A percentile compares a stretch with the other conserved stretches of the same genome.
These are phyloP conservation scores for Lordiphosa fenestrarum DNA, from an alignment of 2,888 invertebrate genomes.

Conservation along the genomic window DNA sequence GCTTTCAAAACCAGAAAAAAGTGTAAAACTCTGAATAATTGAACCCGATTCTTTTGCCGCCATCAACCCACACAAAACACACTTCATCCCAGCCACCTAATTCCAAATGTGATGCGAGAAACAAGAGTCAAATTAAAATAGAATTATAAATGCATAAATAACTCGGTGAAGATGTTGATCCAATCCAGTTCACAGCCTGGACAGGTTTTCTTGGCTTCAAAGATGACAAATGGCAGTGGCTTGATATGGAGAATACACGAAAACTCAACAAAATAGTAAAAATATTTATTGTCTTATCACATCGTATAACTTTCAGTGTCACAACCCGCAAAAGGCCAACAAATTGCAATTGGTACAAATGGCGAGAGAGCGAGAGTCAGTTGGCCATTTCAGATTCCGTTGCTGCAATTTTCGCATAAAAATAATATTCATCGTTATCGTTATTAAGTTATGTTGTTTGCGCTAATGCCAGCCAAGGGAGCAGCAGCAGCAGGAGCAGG, in stretches of 20 bases:
- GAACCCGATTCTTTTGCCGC: too few species aligned
- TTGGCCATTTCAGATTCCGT: background rate
- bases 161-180: too few species aligned
- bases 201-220: background rate
- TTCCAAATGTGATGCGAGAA: too few species aligned
- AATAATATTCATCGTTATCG: conserved; percentile 76
- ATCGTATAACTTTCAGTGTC: conserved; percentile 79
- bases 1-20: too few species aligned
- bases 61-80: too few species aligned
- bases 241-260: conserved; percentile 41
- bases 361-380: background rate
- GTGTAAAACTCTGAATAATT: too few species aligned
- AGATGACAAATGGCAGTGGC: conserved; percentile 56
- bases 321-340: conserved; percentile 60
- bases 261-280: conserved; percentile 72
- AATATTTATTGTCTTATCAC: conserved; percentile 79
- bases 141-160: too few species aligned
- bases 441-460: conserved; percentile 76
- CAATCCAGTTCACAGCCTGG: too few species aligned
- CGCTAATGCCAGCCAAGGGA: conserved; percentile 55
- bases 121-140: too few species aligned
- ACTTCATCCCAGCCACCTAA: too few species aligned
- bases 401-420: conserved; percentile 48
- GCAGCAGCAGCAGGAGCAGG: background rate
- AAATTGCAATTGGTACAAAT: conserved; percentile 25